Percentiles rank a stretch among this genome's conserved stretches.
Conservation (phyloP, 2,113 vertebrate species). For the Semicossyphus pulcher region DNA sequence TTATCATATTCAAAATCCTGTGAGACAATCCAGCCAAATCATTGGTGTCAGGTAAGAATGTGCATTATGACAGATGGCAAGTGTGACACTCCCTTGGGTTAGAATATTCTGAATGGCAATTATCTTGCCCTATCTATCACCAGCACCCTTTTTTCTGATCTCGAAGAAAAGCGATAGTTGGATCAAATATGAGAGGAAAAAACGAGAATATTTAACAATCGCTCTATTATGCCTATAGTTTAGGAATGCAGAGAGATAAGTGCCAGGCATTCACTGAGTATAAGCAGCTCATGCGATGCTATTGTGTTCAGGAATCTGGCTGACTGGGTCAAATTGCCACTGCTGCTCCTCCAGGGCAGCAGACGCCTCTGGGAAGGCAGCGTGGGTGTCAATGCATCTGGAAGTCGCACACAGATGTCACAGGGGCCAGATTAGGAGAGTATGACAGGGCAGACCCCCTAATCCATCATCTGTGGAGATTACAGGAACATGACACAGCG, state of each 20-base stretch:
- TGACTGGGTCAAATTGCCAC: conserved; percentile 47
- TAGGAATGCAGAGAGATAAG: conserved; percentile 46
- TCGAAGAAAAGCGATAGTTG: conserved; percentile 22
- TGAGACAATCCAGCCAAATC: conserved; percentile 44
- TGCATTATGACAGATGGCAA: conserved; percentile 57
- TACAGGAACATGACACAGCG: conserved; percentile 77
- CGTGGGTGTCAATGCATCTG: conserved; percentile 34
- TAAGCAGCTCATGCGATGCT: conserved; percentile 25
- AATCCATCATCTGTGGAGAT: conserved; percentile 81
- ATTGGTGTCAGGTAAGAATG: conserved; percentile 46
- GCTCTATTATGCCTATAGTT: conserved; percentile 13
- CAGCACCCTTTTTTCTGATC: conserved; percentile 2
- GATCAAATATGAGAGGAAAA: conserved; percentile 18
- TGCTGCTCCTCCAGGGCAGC: conserved; percentile 38
- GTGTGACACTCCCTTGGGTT: conserved; percentile 34
- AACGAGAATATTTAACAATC: conserved; percentile 6
- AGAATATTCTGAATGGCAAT: conserved; percentile 36
- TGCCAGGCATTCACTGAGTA: conserved; percentile 25
- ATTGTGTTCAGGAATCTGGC: conserved; percentile 42
- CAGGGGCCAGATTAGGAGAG: conserved; percentile 66
- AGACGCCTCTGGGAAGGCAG: conserved; percentile 31
- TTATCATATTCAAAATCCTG: conserved; percentile 59
- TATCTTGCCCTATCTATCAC: background rate
- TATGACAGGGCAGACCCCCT: conserved; percentile 67
- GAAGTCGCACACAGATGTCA: conserved; percentile 43